Percentiles rank a stretch among this genome's conserved stretches.
Conservation (phyloP, 2,113 vertebrate species). For the Callionymus lyra region DNA sequence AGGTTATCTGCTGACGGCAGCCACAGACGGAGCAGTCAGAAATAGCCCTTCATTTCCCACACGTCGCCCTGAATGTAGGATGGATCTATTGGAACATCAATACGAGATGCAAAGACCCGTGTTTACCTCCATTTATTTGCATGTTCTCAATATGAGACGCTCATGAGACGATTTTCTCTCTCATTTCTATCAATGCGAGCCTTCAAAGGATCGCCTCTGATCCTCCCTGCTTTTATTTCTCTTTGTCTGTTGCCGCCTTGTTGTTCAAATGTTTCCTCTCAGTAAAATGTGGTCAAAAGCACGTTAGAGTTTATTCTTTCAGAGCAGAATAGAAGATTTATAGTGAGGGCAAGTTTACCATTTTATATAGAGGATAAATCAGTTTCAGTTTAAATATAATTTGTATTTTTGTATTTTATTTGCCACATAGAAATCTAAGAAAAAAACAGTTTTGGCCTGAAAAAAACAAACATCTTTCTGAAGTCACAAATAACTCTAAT, state of each 20-base stretch:
- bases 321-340: too few relatives aligned
- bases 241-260: slow-evolving; percentile 20
- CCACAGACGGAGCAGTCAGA: slow-evolving; percentile 34
- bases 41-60: slow-evolving; percentile 43
- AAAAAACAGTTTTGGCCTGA: too few relatives aligned
- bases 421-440: too few relatives aligned
- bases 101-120: slow-evolving; percentile 3
- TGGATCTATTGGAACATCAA: slow-evolving; percentile 41
- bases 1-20: slow-evolving; percentile 44
- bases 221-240: background rate
- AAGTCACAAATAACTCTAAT: too few relatives aligned
- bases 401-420: too few relatives aligned
- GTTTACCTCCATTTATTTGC: slow-evolving; percentile 3
- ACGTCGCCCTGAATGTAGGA: slow-evolving; percentile 1
- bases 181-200: background rate
- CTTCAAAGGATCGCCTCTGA: slow-evolving; percentile 26
- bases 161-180: background rate
- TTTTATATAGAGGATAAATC: too few relatives aligned
- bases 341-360: too few relatives aligned
- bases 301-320: too few relatives aligned
- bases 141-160: too few relatives aligned
- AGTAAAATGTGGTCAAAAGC: slow-evolving; percentile 6
- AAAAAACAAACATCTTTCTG: too few relatives aligned
- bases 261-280: slow-evolving; percentile 12
- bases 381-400: too few relatives aligned